Conservation (phyloP, 2,797 vertebrate genomes). For the Helostoma temminkii region DNA sequence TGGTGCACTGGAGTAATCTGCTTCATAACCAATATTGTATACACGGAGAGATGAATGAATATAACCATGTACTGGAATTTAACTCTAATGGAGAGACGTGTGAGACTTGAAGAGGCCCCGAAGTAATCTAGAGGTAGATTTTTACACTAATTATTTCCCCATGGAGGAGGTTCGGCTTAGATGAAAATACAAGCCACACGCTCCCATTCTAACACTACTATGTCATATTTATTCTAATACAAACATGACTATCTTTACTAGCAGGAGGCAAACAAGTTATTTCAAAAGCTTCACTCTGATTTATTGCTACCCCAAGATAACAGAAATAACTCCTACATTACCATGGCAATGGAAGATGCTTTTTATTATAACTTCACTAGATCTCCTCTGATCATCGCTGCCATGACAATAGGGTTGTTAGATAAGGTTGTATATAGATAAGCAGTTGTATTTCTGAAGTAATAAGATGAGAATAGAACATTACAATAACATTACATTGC, state of each 20-base stretch:
- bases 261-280: slow-evolving; percentile 13
- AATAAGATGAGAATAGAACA: slow-evolving; percentile 27
- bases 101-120: slow-evolving; percentile 38
- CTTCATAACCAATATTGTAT: slow-evolving; percentile 16
- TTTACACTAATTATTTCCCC: slow-evolving; percentile 58
- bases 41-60: slow-evolving; percentile 36
- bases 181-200: slow-evolving; percentile 20
- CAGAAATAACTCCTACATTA: slow-evolving; percentile 27
- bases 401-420: slow-evolving; percentile 27
- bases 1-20: slow-evolving; percentile 16
- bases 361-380: slow-evolving; percentile 18
- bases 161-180: slow-evolving; percentile 25
- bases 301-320: background rate
- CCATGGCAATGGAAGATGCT: slow-evolving; percentile 2
- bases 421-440: slow-evolving; percentile 57
- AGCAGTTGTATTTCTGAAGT: slow-evolving; percentile 34
- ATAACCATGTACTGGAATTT: slow-evolving; percentile 33
- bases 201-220: slow-evolving; percentile 4
- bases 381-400: slow-evolving; percentile 37
- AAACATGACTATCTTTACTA: slow-evolving; percentile 19
- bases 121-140: slow-evolving; percentile 58
- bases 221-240: slow-evolving; percentile 24
- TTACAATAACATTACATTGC: no score
- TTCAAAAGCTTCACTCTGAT: slow-evolving; percentile 10
- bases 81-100: slow-evolving; percentile 20